These are phyloP conservation scores for Sebastes trivittatus DNA, from an alignment of 2,797 vertebrate genomes.

Conservation along the genomic window DNA sequence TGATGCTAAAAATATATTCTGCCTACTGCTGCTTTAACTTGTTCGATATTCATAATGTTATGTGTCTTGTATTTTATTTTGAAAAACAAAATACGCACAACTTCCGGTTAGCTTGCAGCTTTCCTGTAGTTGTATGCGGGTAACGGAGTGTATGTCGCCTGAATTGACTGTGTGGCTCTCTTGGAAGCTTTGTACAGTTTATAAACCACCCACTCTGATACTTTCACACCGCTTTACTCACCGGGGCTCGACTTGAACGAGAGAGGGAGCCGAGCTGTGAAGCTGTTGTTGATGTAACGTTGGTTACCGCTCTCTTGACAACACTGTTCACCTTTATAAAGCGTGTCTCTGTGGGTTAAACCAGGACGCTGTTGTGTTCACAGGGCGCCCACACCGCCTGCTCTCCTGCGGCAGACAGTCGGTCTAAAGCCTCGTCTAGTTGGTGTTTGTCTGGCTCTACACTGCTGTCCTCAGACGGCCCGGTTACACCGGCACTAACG, in stretches of 20 bases:
- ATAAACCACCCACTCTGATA: neutral
- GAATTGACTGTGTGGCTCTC: slow-evolving; percentile 16
- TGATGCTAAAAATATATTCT: too few species aligned
- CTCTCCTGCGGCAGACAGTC: slow-evolving; percentile 23
- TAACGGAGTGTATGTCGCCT: slow-evolving; percentile 39
- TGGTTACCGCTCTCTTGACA: neutral
- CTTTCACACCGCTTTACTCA: neutral
- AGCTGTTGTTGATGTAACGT: neutral
- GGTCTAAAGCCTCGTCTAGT: neutral
- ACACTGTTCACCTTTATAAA: neutral
- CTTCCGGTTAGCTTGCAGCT: slow-evolving; percentile 22
- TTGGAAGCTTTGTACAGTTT: slow-evolving; percentile 3
- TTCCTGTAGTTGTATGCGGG: slow-evolving; percentile 33
- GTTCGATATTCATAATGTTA: too few species aligned
- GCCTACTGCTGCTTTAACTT: too few species aligned
- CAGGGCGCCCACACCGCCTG: neutral
- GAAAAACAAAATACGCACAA: neutral
- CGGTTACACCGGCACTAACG: slow-evolving; percentile 31
- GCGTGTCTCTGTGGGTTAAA: neutral
- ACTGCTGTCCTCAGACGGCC: slow-evolving; percentile 75
- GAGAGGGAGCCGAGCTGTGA: neutral
- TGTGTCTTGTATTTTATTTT: slow-evolving; percentile 19
- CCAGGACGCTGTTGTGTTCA: neutral
- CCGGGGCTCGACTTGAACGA: neutral
- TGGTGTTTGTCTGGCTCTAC: slow-evolving; percentile 37